Percentiles rank a stretch among this genome's conserved stretches.
phyloP scores from a whole-genome alignment of 2,797 vertebrate species.

The Sebastes steindachneri region DNA sequence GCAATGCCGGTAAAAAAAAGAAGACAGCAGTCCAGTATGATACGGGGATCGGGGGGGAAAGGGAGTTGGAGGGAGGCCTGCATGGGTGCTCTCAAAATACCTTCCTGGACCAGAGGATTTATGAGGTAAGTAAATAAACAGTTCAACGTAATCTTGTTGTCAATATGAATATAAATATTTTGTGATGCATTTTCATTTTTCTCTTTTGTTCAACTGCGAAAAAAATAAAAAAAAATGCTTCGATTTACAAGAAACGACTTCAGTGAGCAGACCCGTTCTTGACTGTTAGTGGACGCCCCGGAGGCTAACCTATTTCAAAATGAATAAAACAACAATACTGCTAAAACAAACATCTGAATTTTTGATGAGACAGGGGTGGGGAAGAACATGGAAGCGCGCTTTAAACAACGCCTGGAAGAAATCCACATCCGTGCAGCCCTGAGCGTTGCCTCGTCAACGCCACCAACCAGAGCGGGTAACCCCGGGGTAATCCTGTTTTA shows the following conservation, averaged over 20 bases:
- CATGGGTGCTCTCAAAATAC: not conserved
- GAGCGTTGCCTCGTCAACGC: not conserved
- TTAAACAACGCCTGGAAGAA: not conserved
- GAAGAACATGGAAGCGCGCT: not conserved
- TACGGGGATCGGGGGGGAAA: too few species aligned
- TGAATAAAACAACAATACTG: not conserved
- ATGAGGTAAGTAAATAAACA: not conserved
- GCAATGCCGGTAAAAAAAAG: not conserved
- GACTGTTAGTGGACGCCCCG: not conserved
- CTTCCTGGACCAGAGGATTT: not conserved
- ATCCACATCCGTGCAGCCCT: not conserved
- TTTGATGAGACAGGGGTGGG: not conserved
- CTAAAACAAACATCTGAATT: not conserved
- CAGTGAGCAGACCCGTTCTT: not conserved
- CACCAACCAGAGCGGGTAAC: not conserved
- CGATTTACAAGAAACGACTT: not conserved
- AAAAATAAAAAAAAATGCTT: not conserved
- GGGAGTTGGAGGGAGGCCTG: not conserved
- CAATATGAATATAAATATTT: not conserved
- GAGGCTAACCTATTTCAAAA: not conserved
- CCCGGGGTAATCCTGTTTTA: not conserved
- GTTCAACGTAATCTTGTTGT: not conserved
- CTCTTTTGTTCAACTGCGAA: not conserved
- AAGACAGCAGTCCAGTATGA: not conserved
- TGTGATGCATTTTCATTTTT: not conserved